Base-by-base conservation (phyloP, 1,140 invertebrate genomes). In the Neodiprion fabricii region DNA sequence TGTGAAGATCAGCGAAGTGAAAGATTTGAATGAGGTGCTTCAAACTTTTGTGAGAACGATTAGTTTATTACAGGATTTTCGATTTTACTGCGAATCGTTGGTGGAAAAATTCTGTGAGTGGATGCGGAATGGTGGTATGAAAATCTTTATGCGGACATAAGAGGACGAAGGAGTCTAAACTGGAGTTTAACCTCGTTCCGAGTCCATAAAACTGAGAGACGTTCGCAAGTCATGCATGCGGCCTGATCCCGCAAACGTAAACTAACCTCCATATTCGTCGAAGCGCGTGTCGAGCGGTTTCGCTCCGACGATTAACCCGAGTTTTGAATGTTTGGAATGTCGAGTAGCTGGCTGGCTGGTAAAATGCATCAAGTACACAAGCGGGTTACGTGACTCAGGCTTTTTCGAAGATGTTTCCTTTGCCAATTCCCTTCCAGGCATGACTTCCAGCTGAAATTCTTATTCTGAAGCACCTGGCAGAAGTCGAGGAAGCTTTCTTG, bases 321-420 rank as follows among this genome's bases (percentile, higher is more conserved):
- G 80, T 84, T 85, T 84, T 82, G 82, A 84, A 81, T 83, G 82
- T 84, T 85, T 83, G 83, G 79, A 80, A 84, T 81, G 82, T 82
- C 77, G 78, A 82, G 81, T 80, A 76, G 28, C 28, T 4, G 28
- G 28, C 28, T 40, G 28, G 1, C 28, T 40, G 78, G 82, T 83
- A 83, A 84, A 85, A 81, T 80, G 77, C 78, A 81, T 80, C 78
- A 75, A 80, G 81, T 80, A 61, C 53, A 61, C 53, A 61, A 61
- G 9, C 53, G 53, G 28, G 28, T 40, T 9, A 61, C 53, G 53
- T 61, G 79, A 28, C 70, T 8, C 2, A n/a, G 10, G 47, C 47
- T 17, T 47, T 17, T 71, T 48, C 21, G 17, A 72, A 72, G 71
- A 48, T 69, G 11, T 40, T 40, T 61, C 53, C 53, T 61, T 61